Conservation (phyloP, 2,113 vertebrate species). For the Grammatotria lemairii region DNA sequence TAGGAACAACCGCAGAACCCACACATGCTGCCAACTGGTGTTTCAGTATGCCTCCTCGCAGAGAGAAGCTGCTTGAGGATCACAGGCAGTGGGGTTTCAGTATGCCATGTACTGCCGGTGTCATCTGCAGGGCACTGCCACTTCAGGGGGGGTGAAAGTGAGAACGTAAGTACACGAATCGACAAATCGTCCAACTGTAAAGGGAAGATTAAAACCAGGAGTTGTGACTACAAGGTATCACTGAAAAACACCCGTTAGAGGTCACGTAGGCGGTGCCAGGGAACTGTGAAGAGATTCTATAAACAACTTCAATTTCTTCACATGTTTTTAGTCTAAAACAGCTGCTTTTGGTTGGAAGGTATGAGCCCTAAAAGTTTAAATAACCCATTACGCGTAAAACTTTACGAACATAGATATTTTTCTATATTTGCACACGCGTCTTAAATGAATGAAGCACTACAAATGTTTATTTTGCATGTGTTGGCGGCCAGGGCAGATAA, state of each 20-base stretch:
- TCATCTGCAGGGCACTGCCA: constrained; percentile 52
- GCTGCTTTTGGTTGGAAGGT: not conserved
- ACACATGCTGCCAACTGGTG: constrained; percentile 66
- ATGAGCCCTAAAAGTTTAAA: not conserved
- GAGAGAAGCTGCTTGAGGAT: constrained; percentile 15
- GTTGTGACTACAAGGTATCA: not conserved
- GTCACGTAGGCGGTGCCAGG: not conserved
- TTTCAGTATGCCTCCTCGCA: constrained; percentile 45
- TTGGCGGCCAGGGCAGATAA: not conserved
- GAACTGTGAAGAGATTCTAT: not conserved
- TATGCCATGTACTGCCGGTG: constrained; percentile 22
- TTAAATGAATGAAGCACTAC: not conserved
- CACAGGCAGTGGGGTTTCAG: constrained; percentile 9
- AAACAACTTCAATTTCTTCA: not conserved
- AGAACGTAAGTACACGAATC: constrained; percentile 25
- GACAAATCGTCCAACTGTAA: not conserved
- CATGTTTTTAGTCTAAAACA: not conserved
- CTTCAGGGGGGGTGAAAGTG: not conserved
- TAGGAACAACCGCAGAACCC: constrained; percentile 55
- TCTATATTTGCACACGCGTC: not conserved
- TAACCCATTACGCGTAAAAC: no score
- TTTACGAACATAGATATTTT: not conserved
- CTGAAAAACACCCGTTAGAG: not conserved
- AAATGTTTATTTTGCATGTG: not conserved
- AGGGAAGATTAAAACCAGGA: not conserved